Conservation (phyloP, 1,140 invertebrate genomes). For the Drosophila kikkawai region DNA sequence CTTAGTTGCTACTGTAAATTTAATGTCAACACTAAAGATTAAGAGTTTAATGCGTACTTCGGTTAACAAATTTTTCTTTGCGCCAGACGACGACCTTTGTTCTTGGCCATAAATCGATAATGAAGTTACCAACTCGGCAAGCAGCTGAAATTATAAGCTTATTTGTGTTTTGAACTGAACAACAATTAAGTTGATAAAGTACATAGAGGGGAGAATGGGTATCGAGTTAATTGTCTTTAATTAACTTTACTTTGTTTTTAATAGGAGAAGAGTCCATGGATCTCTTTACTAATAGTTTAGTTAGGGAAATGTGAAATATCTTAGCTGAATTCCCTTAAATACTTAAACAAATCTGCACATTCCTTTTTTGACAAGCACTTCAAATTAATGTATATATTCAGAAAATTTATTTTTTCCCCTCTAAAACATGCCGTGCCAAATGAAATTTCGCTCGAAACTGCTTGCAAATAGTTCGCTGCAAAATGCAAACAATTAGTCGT, state of each 20-base stretch:
- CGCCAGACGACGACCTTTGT: slow-evolving; percentile 9
- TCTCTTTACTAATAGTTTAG: neutral
- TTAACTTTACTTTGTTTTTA: neutral
- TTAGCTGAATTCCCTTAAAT: neutral
- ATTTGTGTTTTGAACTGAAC: slow-evolving; percentile 6
- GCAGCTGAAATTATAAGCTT: slow-evolving; percentile 30
- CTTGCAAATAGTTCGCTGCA: slow-evolving; percentile 21
- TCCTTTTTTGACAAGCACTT: neutral
- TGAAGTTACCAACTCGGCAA: slow-evolving; percentile 26
- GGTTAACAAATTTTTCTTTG: slow-evolving; percentile 68
- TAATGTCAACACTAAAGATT: slow-evolving; percentile 82
- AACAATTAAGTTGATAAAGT: slow-evolving; percentile 18
- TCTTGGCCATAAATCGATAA: slow-evolving; percentile 47
- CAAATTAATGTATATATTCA: slow-evolving; percentile 21
- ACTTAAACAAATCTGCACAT: neutral
- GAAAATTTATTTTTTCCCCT: neutral
- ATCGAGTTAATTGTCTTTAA: slow-evolving; percentile 2
- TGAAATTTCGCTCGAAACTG: slow-evolving; percentile 5
- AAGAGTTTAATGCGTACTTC: slow-evolving; percentile 74
- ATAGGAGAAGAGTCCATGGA: too few relatives aligned
- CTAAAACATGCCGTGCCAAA: slow-evolving; percentile 14
- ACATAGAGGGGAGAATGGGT: neutral
- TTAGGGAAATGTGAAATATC: neutral
- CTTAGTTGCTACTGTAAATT: slow-evolving; percentile 65
- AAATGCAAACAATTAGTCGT: slow-evolving; percentile 50